Evolutionary conservation across 1,140 invertebrate genomes (phyloP).

Genomic region (Paralvinella palmiformis): DNA sequence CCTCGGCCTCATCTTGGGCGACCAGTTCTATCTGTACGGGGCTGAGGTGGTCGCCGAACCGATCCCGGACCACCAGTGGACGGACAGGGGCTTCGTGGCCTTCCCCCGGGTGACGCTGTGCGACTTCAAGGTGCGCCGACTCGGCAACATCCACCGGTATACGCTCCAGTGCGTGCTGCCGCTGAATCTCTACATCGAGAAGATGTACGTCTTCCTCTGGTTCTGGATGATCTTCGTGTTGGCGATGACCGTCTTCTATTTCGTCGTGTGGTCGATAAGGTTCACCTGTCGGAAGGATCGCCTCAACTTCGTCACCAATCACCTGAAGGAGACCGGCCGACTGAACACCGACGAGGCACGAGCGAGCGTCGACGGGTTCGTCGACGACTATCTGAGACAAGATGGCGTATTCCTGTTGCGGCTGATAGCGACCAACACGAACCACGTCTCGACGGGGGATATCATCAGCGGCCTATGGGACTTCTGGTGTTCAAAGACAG

Average conservation of each 20-base stretch:
- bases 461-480: conserved; percentile 16
- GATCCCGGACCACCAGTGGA: conserved; percentile 6
- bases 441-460: conserved; percentile 41
- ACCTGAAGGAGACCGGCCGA: background rate
- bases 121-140: conserved; percentile 39
- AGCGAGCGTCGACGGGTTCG: background rate
- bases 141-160: conserved; percentile 52
- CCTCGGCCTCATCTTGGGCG: conserved; percentile 17
- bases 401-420: conserved; percentile 27
- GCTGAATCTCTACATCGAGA: conserved; percentile 57
- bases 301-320: conserved; percentile 16
- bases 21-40: no score
- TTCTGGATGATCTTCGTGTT: conserved; percentile 56
- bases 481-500: no score
- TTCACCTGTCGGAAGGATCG: conserved; percentile 10
- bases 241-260: conserved; percentile 25
- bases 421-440: conserved; percentile 34
- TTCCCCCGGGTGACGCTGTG: conserved; percentile 31
- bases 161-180: conserved; percentile 56
- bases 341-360: background rate
- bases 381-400: conserved; percentile 19
- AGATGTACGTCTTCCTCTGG: conserved; percentile 57
- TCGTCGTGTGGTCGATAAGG: conserved; percentile 15
- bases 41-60: background rate
- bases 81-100: background rate